These are phyloP conservation scores for Antheraea yamamai DNA, from an alignment of 2,888 invertebrate species.

Conservation along the genomic window DNA sequence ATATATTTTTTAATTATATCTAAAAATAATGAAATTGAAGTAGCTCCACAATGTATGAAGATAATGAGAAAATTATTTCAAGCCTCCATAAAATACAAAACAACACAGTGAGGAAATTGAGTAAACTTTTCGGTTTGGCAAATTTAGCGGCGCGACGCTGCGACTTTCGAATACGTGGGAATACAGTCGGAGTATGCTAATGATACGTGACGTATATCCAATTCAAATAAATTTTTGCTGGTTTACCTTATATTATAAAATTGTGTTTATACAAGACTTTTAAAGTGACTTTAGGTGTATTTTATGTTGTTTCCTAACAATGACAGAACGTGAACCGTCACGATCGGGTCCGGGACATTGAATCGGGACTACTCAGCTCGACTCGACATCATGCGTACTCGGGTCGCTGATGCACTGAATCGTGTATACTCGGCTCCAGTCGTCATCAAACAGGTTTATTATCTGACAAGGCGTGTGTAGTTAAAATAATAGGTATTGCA, in stretches of 20 bases:
- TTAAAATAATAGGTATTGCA: no score
- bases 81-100: neutral
- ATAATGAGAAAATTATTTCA: constrained; percentile 13
- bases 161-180: neutral
- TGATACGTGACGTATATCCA: constrained; percentile 22
- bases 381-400: no score
- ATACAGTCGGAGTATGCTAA: constrained; percentile 21
- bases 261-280: neutral
- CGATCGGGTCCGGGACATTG: no score
- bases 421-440: no score
- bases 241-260: neutral
- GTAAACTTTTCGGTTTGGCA: constrained; percentile 23
- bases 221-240: constrained; percentile 10
- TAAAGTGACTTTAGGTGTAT: no score
- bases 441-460: no score
- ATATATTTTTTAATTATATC: neutral
- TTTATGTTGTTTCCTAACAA: no score
- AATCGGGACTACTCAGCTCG: no score
- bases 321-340: no score
- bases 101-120: constrained; percentile 21
- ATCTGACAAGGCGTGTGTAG: no score
- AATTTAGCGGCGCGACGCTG: constrained; percentile 8
- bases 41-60: neutral
- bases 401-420: no score
- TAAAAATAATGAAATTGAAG: neutral